Evolutionary conservation across 2,113 vertebrate species (phyloP).

Genomic region (Microcebus griseorufus): DNA sequence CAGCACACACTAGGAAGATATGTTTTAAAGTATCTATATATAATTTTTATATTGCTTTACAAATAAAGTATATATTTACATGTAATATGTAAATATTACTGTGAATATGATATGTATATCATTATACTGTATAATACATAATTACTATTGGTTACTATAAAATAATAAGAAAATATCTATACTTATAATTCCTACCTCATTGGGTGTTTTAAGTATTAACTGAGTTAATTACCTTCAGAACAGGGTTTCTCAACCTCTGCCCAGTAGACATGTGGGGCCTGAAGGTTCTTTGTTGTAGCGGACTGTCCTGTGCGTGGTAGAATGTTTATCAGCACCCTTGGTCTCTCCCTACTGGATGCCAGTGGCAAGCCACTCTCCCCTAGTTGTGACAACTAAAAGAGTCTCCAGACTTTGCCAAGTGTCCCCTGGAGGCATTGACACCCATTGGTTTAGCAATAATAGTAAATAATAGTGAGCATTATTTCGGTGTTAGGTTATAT

Average conservation of each 20-base stretch:
- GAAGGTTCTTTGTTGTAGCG: background rate
- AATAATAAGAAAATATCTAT: background rate
- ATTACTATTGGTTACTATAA: background rate
- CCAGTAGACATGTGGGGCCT: background rate
- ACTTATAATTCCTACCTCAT: background rate
- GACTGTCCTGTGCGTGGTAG: background rate
- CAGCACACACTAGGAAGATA: background rate
- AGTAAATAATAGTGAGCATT: background rate
- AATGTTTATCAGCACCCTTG: background rate
- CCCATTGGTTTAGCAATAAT: background rate
- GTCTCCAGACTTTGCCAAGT: background rate
- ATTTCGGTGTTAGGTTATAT: background rate
- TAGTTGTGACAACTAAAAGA: background rate
- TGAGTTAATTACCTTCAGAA: background rate
- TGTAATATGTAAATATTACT: background rate
- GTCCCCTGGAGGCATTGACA: background rate
- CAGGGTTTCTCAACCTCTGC: background rate
- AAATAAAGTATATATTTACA: background rate
- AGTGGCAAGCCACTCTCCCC: background rate
- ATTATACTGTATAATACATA: background rate
- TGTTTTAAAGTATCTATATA: background rate
- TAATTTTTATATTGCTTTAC: background rate
- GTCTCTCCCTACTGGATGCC: background rate
- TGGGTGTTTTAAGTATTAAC: background rate
- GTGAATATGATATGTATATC: background rate